Percentiles rank a stretch among this genome's conserved stretches.
These are phyloP conservation scores for Eupithecia abbreviata DNA, from an alignment of 2,888 invertebrate species.

Conservation along the genomic window DNA sequence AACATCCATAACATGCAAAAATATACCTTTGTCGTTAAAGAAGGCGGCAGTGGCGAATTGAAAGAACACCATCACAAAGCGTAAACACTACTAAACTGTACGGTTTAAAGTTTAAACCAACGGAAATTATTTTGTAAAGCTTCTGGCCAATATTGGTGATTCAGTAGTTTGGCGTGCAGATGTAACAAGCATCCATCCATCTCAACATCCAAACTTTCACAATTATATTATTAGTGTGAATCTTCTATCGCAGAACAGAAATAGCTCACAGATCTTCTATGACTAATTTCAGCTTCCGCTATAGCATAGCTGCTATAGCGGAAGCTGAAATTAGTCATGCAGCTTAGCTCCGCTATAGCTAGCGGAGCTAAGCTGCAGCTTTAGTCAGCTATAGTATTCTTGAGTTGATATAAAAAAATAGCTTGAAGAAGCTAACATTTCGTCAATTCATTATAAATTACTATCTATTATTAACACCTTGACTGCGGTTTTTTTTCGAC, in stretches of 20 bases:
- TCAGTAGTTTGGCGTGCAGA: too few relatives aligned
- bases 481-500: too few relatives aligned
- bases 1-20: conserved; percentile 20
- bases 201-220: too few relatives aligned
- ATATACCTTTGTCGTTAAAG: conserved; percentile 17
- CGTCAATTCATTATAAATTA: conserved; percentile 27
- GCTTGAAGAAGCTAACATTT: conserved; percentile 33
- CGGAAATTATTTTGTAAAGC: neutral
- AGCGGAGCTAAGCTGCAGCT: too few relatives aligned
- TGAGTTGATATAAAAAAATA: conserved; percentile 29
- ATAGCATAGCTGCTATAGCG: too few relatives aligned
- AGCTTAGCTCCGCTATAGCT: too few relatives aligned
- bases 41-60: conserved; percentile 15
- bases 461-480: too few relatives aligned
- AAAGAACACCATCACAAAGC: conserved; percentile 22
- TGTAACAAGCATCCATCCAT: too few relatives aligned
- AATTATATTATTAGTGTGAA: too few relatives aligned
- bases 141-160: neutral
- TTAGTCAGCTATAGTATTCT: neutral
- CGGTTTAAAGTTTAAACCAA: neutral
- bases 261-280: neutral
- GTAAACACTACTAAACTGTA: conserved; percentile 1
- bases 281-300: neutral
- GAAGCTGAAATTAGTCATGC: too few relatives aligned
- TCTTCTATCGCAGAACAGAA: neutral